phyloP scores from a whole-genome alignment of 2,797 vertebrate genomes.

The Sylvilagus floridanus region DNA sequence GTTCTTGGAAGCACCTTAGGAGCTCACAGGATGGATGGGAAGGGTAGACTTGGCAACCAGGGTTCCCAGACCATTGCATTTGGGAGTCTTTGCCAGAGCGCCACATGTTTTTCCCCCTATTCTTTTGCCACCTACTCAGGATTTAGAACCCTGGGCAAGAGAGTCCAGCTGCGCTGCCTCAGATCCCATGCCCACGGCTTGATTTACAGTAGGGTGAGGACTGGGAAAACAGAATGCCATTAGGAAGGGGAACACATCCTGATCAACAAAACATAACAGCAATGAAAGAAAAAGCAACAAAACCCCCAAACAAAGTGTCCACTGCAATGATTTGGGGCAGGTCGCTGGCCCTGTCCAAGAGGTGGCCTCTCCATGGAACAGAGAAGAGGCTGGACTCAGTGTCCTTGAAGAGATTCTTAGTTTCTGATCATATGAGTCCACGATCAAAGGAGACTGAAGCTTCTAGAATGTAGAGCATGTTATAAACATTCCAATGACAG shows the following conservation, averaged over 20 bases:
- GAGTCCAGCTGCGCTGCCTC: not conserved
- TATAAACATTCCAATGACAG: constrained; percentile 78
- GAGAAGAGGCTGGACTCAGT: not conserved
- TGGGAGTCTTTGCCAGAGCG: not conserved
- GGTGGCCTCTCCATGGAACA: not conserved
- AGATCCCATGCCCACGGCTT: not conserved
- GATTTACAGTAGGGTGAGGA: constrained; percentile 54
- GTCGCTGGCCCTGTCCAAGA: not conserved
- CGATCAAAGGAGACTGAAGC: constrained; percentile 16
- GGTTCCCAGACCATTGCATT: not conserved
- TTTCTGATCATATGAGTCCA: constrained; percentile 17
- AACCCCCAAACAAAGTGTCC: not conserved
- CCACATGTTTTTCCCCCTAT: not conserved
- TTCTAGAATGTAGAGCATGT: constrained; percentile 65
- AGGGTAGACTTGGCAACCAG: not conserved
- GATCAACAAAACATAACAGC: constrained; percentile 26
- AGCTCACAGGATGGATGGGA: not conserved
- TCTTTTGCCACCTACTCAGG: not conserved
- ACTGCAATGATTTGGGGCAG: not conserved
- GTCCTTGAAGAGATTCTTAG: not conserved
- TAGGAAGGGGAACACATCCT: constrained; percentile 21
- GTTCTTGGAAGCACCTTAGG: not conserved
- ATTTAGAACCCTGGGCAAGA: constrained; percentile 6
- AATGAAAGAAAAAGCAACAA: not conserved
- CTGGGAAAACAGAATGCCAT: constrained; percentile 13